Evolutionary conservation across 2,797 vertebrate species (phyloP).

Genomic region (Fistularia tabacaria): DNA sequence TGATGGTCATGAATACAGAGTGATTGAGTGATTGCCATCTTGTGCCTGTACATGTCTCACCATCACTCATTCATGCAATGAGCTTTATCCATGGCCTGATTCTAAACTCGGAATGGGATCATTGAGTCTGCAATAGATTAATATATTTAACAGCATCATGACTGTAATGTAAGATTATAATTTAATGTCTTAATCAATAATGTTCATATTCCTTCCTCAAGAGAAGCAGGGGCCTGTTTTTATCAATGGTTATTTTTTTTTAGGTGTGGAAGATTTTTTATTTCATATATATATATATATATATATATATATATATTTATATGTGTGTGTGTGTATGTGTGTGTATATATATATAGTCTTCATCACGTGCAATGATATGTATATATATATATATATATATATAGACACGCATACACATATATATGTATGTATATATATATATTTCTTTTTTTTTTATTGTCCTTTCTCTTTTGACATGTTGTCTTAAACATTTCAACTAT

Average conservation of each 20-base stretch:
- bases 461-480: slow-evolving; percentile 16
- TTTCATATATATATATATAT: no score
- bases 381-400: no score
- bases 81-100: slow-evolving; percentile 48
- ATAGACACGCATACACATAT: no score
- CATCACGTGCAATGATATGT: no score
- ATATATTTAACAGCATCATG: slow-evolving; percentile 69
- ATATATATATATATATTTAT: no score
- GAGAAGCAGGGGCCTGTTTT: slow-evolving; percentile 24
- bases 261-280: slow-evolving; percentile 3
- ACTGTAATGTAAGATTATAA: slow-evolving; percentile 54
- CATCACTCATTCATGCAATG: slow-evolving; percentile 25
- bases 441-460: neutral
- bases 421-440: no score
- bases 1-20: slow-evolving; percentile 20
- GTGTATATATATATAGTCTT: no score
- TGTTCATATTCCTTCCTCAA: slow-evolving; percentile 25
- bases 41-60: slow-evolving; percentile 34
- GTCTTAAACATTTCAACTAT: slow-evolving; percentile 31
- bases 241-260: slow-evolving; percentile 20
- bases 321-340: no score
- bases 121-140: slow-evolving; percentile 50
- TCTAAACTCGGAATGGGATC: slow-evolving; percentile 23
- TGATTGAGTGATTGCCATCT: slow-evolving; percentile 29
- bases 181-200: slow-evolving; percentile 52